phyloP scores from a whole-genome alignment of 2,888 invertebrate genomes.

The Acrobasis repandana region DNA sequence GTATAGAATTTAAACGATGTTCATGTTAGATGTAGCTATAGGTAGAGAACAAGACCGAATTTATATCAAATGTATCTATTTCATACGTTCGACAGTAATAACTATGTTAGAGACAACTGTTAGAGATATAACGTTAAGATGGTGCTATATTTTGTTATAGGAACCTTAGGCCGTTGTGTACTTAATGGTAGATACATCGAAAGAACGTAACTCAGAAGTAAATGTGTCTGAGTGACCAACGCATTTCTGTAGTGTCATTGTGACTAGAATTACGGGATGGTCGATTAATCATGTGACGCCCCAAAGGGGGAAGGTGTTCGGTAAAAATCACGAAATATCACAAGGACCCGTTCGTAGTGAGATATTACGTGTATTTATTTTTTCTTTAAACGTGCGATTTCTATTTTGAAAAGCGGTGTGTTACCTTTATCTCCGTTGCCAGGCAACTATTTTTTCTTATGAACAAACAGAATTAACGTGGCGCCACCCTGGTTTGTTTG shows the following conservation, averaged over 20 bases:
- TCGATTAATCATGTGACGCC: too few relatives aligned
- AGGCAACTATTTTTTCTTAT: too few relatives aligned
- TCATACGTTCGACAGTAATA: conserved; percentile 34
- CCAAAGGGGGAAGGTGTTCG: too few relatives aligned
- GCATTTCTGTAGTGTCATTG: conserved; percentile 8
- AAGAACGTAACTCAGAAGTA: conserved; percentile 27
- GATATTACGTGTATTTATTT: too few relatives aligned
- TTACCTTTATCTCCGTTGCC: too few relatives aligned
- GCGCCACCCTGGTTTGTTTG: too few relatives aligned
- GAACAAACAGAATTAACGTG: too few relatives aligned
- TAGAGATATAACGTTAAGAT: conserved; percentile 43
- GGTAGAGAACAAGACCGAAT: conserved; percentile 63
- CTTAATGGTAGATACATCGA: conserved; percentile 38
- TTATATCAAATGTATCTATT: conserved; percentile 58
- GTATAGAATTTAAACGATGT: conserved; percentile 44
- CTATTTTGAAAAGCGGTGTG: too few relatives aligned
- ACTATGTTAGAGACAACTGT: conserved; percentile 35
- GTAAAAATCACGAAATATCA: too few relatives aligned
- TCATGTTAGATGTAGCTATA: conserved; percentile 45
- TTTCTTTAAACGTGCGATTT: too few relatives aligned
- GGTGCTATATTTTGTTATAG: conserved; percentile 68
- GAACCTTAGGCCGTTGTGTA: conserved; percentile 43
- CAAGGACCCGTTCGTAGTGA: too few relatives aligned
- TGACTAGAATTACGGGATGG: not conserved
- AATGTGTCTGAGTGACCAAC: conserved; percentile 34